Percentiles rank a stretch among this genome's conserved stretches.
Conservation (phyloP, 2,888 invertebrate genomes). For the Synanthedon vespiformis region DNA sequence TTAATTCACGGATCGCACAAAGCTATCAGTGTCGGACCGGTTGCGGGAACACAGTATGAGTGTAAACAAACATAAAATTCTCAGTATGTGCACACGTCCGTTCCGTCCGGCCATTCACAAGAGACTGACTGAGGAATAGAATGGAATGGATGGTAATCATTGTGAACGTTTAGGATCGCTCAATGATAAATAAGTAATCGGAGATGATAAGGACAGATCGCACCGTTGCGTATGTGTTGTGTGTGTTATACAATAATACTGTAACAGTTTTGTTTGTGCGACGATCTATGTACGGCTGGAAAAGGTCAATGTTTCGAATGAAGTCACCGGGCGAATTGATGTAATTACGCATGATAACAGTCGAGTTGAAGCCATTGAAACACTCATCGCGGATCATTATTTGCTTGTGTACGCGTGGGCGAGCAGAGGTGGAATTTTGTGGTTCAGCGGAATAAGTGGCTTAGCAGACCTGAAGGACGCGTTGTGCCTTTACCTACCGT, state of each 20-base stretch:
- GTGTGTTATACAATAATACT: slow-evolving; percentile 7
- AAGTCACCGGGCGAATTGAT: slow-evolving; percentile 39
- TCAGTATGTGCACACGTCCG: slow-evolving; percentile 11
- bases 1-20: slow-evolving; percentile 20
- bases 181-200: slow-evolving; percentile 4
- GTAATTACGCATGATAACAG: slow-evolving; percentile 17
- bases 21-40: slow-evolving; percentile 22
- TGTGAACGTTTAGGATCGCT: neutral
- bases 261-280: neutral
- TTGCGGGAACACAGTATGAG: slow-evolving; percentile 12
- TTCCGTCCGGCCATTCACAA: slow-evolving; percentile 7
- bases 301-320: slow-evolving; percentile 65
- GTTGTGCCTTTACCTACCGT: too few relatives aligned
- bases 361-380: slow-evolving; percentile 3
- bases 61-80: slow-evolving; percentile 2
- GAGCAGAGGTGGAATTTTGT: too few relatives aligned
- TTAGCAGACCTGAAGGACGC: too few relatives aligned
- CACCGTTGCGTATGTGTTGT: slow-evolving; percentile 10
- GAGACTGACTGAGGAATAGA: slow-evolving; percentile 10
- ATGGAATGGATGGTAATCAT: slow-evolving; percentile 1
- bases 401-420: too few relatives aligned
- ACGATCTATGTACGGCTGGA: slow-evolving; percentile 15
- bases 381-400: neutral
- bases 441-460: too few relatives aligned
- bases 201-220: slow-evolving; percentile 26